Evolutionary conservation across 2,113 vertebrate species (phyloP).

Genomic region (Pterocles orientalis): DNA sequence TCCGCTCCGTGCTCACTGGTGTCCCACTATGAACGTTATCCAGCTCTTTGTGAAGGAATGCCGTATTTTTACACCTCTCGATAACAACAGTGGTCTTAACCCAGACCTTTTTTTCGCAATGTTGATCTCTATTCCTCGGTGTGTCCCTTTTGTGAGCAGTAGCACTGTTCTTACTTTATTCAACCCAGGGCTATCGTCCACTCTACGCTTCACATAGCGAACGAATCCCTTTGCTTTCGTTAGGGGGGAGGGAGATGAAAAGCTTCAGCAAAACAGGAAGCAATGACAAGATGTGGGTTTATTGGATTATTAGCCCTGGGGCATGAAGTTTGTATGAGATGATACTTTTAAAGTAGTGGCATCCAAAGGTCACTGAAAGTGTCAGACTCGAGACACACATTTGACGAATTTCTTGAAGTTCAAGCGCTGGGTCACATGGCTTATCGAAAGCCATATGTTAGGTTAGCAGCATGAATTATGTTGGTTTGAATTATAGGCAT

Average conservation of each 20-base stretch:
- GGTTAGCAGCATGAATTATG: background rate
- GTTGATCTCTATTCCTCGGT: background rate
- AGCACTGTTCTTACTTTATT: background rate
- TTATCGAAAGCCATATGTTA: background rate
- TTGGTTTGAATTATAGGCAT: background rate
- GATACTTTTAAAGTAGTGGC: background rate
- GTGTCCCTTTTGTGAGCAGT: background rate
- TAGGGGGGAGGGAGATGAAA: background rate
- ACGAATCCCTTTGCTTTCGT: background rate
- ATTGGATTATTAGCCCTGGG: background rate
- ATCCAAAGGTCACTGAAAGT: background rate
- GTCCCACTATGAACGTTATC: background rate
- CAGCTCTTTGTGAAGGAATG: background rate
- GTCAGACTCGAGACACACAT: background rate
- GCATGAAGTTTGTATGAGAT: background rate
- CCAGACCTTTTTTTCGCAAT: background rate
- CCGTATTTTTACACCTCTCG: background rate
- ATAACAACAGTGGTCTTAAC: background rate
- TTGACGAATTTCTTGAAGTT: background rate
- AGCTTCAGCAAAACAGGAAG: slow-evolving; percentile 8
- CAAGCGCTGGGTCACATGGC: accelerated
- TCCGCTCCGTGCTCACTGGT: background rate
- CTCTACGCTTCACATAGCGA: accelerated
- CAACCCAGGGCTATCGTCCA: accelerated
- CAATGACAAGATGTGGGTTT: background rate